Evolutionary conservation across 2,888 invertebrate species (phyloP).

Genomic region (Stenolophus ochropezus): DNA sequence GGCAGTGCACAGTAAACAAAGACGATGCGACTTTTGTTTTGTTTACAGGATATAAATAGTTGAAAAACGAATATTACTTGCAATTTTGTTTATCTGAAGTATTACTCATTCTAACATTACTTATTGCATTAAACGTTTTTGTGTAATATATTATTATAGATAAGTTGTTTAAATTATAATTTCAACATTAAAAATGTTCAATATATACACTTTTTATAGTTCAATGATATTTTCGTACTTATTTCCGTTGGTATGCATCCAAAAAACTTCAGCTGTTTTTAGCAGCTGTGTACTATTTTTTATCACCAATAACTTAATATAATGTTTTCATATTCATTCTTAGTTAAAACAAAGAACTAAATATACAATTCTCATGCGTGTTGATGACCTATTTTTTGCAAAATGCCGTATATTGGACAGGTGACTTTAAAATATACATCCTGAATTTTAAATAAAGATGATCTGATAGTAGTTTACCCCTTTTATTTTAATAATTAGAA

Average conservation of each 20-base stretch:
- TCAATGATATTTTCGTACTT: neutral
- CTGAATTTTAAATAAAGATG: neutral
- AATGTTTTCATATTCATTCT: neutral
- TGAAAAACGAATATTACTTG: neutral
- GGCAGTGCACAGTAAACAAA: conserved; percentile 49
- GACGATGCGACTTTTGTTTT: neutral
- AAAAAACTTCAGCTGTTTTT: neutral
- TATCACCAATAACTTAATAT: neutral
- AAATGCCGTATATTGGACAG: neutral
- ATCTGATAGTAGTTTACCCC: neutral
- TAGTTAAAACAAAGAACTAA: neutral
- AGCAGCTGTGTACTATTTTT: neutral
- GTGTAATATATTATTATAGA: too few relatives aligned
- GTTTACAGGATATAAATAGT: neutral
- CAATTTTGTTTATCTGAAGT: neutral
- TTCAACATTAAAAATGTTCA: too few relatives aligned
- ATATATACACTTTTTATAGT: neutral
- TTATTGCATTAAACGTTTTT: neutral
- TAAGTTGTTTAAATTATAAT: too few relatives aligned
- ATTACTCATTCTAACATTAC: neutral
- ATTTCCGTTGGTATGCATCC: neutral
- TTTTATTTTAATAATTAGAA: neutral
- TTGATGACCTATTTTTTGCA: neutral
- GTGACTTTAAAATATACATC: neutral
- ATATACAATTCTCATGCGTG: neutral